Percentiles rank a stretch among this genome's conserved stretches.
phyloP scores from a whole-genome alignment of 2,888 invertebrate genomes.

The Volucella zonaria region DNA sequence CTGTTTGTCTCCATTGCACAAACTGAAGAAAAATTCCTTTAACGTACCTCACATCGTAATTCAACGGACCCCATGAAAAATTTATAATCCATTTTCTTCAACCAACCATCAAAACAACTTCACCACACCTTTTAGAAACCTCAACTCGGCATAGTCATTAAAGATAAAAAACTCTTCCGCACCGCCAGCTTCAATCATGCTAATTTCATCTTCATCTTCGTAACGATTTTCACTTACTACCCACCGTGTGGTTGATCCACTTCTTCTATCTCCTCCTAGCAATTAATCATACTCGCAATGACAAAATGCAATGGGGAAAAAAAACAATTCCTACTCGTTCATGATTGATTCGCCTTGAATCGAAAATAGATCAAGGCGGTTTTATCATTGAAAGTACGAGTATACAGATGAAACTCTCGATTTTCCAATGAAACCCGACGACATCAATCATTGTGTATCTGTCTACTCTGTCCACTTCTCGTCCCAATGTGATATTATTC shows the following conservation, averaged over 20 bases:
- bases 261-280: conserved; percentile 36
- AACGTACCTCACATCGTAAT: no score
- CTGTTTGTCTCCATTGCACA: no score
- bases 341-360: conserved; percentile 66
- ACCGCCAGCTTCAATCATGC: conserved; percentile 41
- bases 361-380: conserved; percentile 45
- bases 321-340: conserved; percentile 12
- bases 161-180: conserved; percentile 28
- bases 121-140: background rate
- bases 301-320: conserved; percentile 64
- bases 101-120: background rate
- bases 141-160: background rate
- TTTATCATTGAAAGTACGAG: conserved; percentile 62
- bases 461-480: conserved; percentile 2
- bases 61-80: no score
- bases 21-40: no score
- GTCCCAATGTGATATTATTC: conserved; percentile 39
- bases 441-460: conserved; percentile 64
- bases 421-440: conserved; percentile 55
- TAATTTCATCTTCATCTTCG: conserved; percentile 47
- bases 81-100: no score
- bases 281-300: conserved; percentile 63
- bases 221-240: conserved; percentile 22
- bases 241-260: conserved; percentile 50
- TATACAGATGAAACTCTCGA: conserved; percentile 45